Conservation (phyloP, 2,113 vertebrate genomes). For the Thymallus thymallus region DNA sequence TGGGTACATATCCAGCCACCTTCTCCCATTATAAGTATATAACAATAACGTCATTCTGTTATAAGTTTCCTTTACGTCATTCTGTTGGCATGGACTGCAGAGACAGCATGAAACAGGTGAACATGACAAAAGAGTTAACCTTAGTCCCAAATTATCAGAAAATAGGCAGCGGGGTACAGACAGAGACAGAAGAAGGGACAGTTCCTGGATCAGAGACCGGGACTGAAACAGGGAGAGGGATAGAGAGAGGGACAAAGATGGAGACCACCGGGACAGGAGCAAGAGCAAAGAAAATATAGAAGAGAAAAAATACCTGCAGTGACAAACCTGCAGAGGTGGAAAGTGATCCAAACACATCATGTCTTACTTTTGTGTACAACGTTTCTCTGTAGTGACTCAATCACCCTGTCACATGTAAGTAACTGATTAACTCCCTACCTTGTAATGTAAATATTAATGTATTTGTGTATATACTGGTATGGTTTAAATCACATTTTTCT, state of each 20-base stretch:
- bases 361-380: slow-evolving; percentile 20
- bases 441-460: slow-evolving; percentile 78
- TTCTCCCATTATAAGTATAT: too few species aligned
- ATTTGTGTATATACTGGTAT: slow-evolving; percentile 77
- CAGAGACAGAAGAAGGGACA: slow-evolving; percentile 64
- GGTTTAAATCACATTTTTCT: slow-evolving; percentile 79
- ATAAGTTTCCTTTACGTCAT: too few species aligned
- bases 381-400: neutral
- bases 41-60: too few species aligned
- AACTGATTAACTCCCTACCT: slow-evolving; percentile 42
- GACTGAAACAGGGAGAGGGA: slow-evolving; percentile 45
- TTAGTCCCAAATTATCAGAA: too few species aligned
- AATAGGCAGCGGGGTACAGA: slow-evolving; percentile 32
- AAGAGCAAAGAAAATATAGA: slow-evolving; percentile 77
- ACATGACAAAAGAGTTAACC: too few species aligned
- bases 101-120: too few species aligned
- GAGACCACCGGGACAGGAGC: slow-evolving; percentile 73
- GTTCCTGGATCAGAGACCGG: slow-evolving; percentile 48
- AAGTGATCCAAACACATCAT: slow-evolving; percentile 54
- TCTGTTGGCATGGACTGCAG: too few species aligned
- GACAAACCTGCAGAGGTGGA: slow-evolving; percentile 70
- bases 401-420: neutral
- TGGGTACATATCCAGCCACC: too few species aligned
- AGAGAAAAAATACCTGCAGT: slow-evolving; percentile 81
- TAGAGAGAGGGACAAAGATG: slow-evolving; percentile 60